Evolutionary conservation across 2,113 vertebrate genomes (phyloP).

Genomic region (Talpa occidentalis): DNA sequence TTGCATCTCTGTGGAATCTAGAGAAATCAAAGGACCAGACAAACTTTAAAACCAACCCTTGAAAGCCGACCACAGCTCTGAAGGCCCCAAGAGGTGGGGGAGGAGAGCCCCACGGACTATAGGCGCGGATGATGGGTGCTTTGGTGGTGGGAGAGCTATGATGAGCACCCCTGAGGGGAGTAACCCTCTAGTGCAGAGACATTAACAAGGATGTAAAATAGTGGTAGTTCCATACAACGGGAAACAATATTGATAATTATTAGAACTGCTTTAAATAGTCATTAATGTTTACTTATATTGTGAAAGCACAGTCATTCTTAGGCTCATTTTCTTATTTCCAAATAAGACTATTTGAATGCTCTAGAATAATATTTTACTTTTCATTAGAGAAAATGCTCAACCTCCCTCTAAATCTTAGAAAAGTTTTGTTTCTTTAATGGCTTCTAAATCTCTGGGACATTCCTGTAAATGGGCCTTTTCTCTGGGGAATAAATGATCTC

Average conservation of each 20-base stretch:
- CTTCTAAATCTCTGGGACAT: not conserved
- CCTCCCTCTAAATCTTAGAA: not conserved
- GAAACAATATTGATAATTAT: not conserved
- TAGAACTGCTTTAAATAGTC: constrained; percentile 40
- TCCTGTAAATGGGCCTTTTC: constrained; percentile 5
- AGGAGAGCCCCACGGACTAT: too few species aligned
- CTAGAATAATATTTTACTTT: not conserved
- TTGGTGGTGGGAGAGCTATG: too few species aligned
- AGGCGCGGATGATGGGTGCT: too few species aligned
- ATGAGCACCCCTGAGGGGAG: too few species aligned
- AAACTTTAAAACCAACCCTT: too few species aligned
- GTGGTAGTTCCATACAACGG: too few species aligned
- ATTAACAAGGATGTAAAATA: too few species aligned
- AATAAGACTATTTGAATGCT: not conserved
- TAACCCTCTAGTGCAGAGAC: too few species aligned
- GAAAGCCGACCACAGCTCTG: too few species aligned
- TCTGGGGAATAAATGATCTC: not conserved
- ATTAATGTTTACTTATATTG: constrained; percentile 26
- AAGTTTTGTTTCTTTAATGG: not conserved
- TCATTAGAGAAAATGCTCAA: not conserved
- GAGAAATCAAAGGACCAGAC: too few species aligned
- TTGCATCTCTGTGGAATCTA: too few species aligned
- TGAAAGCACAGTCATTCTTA: not conserved
- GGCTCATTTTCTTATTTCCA: not conserved
- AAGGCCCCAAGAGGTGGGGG: too few species aligned